Conservation (phyloP, 2,113 vertebrate species). For the Mystacornis crossleyi region DNA sequence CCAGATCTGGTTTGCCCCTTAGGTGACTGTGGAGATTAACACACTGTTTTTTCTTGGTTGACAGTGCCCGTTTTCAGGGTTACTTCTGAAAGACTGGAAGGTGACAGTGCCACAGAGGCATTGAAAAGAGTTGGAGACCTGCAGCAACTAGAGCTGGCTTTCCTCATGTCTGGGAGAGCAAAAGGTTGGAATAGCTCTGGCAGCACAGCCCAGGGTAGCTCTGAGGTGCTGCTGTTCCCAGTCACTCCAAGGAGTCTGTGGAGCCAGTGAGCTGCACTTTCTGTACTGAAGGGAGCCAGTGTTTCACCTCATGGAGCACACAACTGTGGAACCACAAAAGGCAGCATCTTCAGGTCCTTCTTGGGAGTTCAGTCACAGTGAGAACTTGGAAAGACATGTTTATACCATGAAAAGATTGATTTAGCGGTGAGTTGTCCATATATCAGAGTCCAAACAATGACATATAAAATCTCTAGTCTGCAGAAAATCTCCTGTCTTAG, state of each 20-base stretch:
- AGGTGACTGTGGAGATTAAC: neutral
- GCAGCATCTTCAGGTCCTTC: neutral
- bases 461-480: neutral
- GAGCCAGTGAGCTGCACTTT: neutral
- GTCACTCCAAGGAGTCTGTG: neutral
- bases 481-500: conserved; percentile 8
- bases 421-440: neutral
- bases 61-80: conserved; percentile 4
- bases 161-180: neutral
- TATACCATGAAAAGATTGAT: neutral
- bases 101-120: neutral
- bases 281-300: neutral
- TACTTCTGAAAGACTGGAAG: neutral
- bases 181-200: neutral
- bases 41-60: neutral
- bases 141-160: neutral
- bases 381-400: neutral
- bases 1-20: neutral
- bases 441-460: neutral
- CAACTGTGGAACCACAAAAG: neutral
- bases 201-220: neutral
- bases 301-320: neutral
- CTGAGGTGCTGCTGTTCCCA: neutral
- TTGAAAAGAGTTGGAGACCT: neutral
- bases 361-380: neutral